Evolutionary conservation across 2,888 invertebrate genomes (phyloP).

Genomic region (Gastracanthus pulcherrimus): DNA sequence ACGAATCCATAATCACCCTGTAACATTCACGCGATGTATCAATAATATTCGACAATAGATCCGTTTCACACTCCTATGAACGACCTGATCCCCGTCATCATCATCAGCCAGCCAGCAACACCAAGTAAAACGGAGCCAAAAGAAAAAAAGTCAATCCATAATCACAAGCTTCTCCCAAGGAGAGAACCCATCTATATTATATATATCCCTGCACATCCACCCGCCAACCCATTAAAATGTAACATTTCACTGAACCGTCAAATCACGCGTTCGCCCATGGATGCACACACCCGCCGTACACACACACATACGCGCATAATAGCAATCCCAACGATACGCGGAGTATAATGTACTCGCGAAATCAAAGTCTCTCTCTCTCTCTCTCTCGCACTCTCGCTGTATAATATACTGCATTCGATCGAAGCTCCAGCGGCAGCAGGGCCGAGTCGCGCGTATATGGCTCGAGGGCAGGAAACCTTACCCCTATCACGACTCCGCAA

Average conservation of each 20-base stretch:
- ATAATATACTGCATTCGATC: not conserved
- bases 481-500: constrained; percentile 73
- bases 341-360: constrained; percentile 26
- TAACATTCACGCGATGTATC: no score
- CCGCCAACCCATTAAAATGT: constrained; percentile 55
- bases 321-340: not conserved
- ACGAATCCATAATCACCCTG: no score
- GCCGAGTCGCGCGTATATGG: constrained; percentile 3
- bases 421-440: not conserved
- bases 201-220: no score
- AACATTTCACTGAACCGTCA: constrained; percentile 56
- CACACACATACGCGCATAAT: constrained; percentile 1
- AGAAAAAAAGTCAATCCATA: constrained; percentile 48
- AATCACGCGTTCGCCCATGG: constrained; percentile 25
- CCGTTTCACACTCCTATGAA: not conserved
- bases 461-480: constrained; percentile 72
- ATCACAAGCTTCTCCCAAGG: not conserved
- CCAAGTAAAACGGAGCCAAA: not conserved
- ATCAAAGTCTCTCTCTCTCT: constrained; percentile 46
- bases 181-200: no score
- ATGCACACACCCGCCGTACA: constrained; percentile 44
- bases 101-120: not conserved
- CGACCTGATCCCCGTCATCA: constrained; percentile 7
- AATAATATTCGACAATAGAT: no score
- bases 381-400: not conserved